A percentile compares a stretch with the other conserved stretches of the same genome.
phyloP scores from a whole-genome alignment of 1,140 invertebrate species.

The Laodelphax striatellus region DNA sequence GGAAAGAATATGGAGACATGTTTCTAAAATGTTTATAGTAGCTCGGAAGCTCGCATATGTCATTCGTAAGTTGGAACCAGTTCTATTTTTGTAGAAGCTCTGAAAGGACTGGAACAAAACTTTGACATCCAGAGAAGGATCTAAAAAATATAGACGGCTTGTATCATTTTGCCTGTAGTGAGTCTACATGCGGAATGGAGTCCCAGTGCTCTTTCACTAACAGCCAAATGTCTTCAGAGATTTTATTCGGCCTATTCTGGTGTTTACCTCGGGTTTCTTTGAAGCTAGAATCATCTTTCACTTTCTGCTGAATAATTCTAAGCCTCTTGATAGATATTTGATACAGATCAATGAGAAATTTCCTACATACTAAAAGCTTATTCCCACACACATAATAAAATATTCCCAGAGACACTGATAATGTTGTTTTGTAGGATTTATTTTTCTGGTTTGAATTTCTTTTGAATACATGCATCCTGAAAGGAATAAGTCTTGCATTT shows the following conservation, averaged over 20 bases:
- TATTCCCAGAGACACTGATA: neutral
- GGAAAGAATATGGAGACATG: neutral
- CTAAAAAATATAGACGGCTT: neutral
- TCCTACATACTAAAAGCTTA: neutral
- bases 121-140: neutral
- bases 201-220: neutral
- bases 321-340: neutral
- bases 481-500: neutral
- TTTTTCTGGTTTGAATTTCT: neutral
- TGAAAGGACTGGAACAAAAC: neutral
- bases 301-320: neutral
- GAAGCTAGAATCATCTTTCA: neutral
- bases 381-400: neutral
- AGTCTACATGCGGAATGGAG: neutral
- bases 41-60: neutral
- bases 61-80: neutral
- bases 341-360: neutral
- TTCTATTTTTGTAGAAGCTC: neutral
- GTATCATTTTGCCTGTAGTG: neutral
- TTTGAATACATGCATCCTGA: neutral
- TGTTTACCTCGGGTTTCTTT: neutral
- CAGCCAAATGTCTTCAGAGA: neutral
- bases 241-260: neutral
- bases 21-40: neutral
- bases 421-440: neutral